Evolutionary conservation across 1,140 invertebrate species (phyloP).

Genomic region (Teleogryllus occipitalis): DNA sequence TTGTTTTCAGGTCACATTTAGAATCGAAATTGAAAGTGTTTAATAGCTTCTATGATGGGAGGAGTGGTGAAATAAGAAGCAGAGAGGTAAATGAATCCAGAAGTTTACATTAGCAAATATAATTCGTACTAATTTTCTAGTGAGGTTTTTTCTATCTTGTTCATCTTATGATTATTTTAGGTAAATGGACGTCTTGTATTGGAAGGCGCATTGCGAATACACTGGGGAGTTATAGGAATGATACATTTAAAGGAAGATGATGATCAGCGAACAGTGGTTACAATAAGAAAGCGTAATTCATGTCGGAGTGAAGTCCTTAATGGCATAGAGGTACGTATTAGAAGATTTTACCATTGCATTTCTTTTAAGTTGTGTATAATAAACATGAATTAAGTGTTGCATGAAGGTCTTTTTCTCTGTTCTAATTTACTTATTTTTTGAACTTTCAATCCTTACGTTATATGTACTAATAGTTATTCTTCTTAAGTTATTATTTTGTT

Average conservation of each 20-base stretch:
- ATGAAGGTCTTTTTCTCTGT: no score
- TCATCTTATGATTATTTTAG: constrained; percentile 30
- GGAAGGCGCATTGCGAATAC: constrained; percentile 69
- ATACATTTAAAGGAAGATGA: constrained; percentile 83
- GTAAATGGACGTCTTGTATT: constrained; percentile 68
- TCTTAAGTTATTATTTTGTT: no score
- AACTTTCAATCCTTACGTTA: no score
- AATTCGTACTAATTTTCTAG: background rate
- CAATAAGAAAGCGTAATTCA: constrained; percentile 59
- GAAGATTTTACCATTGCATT: no score
- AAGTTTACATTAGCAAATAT: background rate
- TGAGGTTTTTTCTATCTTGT: background rate
- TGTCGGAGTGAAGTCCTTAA: constrained; percentile 40
- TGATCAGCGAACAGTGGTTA: constrained; percentile 66
- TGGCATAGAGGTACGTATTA: constrained; percentile 14
- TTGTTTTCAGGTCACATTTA: constrained; percentile 54
- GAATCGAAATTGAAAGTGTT: constrained; percentile 70
- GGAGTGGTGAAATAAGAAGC: constrained; percentile 63
- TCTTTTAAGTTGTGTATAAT: no score
- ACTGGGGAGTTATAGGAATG: constrained; percentile 75
- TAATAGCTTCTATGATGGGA: constrained; percentile 74
- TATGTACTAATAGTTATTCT: no score
- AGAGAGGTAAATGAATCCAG: constrained; percentile 46
- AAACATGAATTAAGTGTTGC: no score
- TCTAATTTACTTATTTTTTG: no score